phyloP scores from a whole-genome alignment of 2,113 vertebrate genomes.

The Odontesthes bonariensis region DNA sequence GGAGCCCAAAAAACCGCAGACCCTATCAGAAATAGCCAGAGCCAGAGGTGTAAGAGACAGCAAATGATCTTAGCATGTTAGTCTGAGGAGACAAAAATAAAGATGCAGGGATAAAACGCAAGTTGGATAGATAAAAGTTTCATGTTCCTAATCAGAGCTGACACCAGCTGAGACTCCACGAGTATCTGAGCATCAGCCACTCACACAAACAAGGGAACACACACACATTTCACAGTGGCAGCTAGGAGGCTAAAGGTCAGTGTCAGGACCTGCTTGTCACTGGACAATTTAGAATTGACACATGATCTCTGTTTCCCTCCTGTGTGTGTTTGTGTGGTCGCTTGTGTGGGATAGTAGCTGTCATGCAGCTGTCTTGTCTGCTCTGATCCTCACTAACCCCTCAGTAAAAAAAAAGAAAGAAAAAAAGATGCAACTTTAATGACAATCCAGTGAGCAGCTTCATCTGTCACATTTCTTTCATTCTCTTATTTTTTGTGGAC shows the following conservation, averaged over 20 bases:
- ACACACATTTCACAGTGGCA: constrained; percentile 28
- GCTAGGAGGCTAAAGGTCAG: constrained; percentile 48
- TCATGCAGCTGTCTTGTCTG: constrained; percentile 58
- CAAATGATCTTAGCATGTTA: background rate
- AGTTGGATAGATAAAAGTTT: constrained; percentile 11
- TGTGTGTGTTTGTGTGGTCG: constrained; percentile 7
- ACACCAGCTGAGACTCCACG: constrained; percentile 58
- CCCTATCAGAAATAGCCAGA: too few species aligned
- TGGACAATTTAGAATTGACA: constrained; percentile 59
- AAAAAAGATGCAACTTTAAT: constrained; percentile 60
- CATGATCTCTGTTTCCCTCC: constrained; percentile 54
- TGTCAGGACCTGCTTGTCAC: constrained; percentile 57
- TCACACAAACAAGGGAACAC: too few species aligned
- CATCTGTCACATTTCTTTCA: constrained; percentile 21
- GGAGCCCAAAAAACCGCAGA: too few species aligned
- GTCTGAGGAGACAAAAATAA: background rate
- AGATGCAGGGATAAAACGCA: background rate
- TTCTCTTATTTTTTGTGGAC: background rate
- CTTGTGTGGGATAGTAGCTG: constrained; percentile 40
- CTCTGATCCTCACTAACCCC: constrained; percentile 71
- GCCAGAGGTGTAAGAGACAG: background rate
- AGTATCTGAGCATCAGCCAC: background rate
- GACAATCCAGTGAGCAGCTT: constrained; percentile 6
- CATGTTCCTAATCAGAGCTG: constrained; percentile 28
- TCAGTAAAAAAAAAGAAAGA: constrained; percentile 54